Base-by-base conservation (phyloP, 1,140 invertebrate genomes). In the Pseudoatta argentina region DNA sequence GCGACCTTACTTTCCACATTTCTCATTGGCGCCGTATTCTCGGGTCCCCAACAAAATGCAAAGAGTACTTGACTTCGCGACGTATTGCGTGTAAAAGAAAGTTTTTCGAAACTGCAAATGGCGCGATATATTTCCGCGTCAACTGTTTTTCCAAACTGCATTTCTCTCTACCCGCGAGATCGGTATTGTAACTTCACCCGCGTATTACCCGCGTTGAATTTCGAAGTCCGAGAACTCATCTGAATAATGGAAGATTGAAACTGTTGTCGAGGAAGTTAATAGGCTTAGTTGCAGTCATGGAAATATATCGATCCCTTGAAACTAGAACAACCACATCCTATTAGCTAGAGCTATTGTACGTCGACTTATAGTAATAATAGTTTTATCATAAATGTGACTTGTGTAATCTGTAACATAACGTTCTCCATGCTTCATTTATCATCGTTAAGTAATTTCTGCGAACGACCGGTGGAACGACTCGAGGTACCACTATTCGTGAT, bases 1-100 rank as follows among this genome's bases (percentile, higher is more conserved):
- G 48, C 24, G 48, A 55, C 75, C 61, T 87, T 64, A 79, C 75
- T 79, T 75, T 89, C 86, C 86, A 44, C 61, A 39, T 61, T 86
- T 81, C 69, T 73, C 78, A 72, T 66, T 79, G 77, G 55, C 44
- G 24, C 34, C 24, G 39, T 55, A 71, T 82, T 18, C 55, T 75
- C 21, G 27, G 16, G 48, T 39, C 27, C 21, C 18, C 14, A 24
- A 39, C 30, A 30, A 48, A 18, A 21, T 0, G 21, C 51, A 6
- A 39, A 14, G 16, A 4, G 1, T n/a, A 44, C 16, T n/a, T 1
- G 53, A 27, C 16, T 57, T 81, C 16, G 8, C 14, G 73, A 14
- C 30, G 2, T 21, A 3, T 44, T 3, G 21, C 16, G 21, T 16
- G 39, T n/a, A 63, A 77, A 77, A 24, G 44, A 51, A 71, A 8